These are phyloP conservation scores for Zaprionus ornatus DNA, from an alignment of 1,140 invertebrate species.

Conservation along the genomic window DNA sequence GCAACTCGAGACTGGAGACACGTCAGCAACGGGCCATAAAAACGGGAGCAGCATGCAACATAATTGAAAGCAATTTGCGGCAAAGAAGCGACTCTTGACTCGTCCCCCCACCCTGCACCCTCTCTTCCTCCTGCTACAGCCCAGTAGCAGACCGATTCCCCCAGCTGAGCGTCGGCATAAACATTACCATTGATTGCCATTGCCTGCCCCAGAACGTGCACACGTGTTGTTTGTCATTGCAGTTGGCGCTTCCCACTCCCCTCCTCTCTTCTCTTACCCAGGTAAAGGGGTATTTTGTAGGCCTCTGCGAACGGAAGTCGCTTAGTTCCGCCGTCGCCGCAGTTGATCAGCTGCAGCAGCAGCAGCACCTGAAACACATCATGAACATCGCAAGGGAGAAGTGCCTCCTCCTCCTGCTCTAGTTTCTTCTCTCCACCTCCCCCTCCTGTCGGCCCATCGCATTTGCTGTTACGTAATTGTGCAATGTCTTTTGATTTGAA, in stretches of 20 bases:
- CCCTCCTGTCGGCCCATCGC: not conserved
- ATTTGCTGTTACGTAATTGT: constrained; percentile 64
- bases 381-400: not conserved
- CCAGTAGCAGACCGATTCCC: not conserved
- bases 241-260: constrained; percentile 31
- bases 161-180: constrained; percentile 64
- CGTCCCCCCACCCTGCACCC: not conserved
- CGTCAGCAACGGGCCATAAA: constrained; percentile 75
- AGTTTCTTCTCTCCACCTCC: too few relatives aligned
- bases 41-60: constrained; percentile 80
- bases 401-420: not conserved
- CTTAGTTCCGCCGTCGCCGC: constrained; percentile 65
- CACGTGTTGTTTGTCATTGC: constrained; percentile 79
- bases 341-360: constrained; percentile 42
- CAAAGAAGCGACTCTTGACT: constrained; percentile 2
- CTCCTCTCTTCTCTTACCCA: not conserved
- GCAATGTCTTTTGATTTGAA: constrained; percentile 65
- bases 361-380: constrained; percentile 44
- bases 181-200: constrained; percentile 78
- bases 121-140: not conserved
- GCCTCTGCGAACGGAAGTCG: constrained; percentile 58
- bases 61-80: constrained; percentile 82
- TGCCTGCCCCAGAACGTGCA: constrained; percentile 52
- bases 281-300: constrained; percentile 16
- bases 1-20: constrained; percentile 55